phyloP scores from a whole-genome alignment of 1,140 invertebrate species.

The Hyles euphorbiae region DNA sequence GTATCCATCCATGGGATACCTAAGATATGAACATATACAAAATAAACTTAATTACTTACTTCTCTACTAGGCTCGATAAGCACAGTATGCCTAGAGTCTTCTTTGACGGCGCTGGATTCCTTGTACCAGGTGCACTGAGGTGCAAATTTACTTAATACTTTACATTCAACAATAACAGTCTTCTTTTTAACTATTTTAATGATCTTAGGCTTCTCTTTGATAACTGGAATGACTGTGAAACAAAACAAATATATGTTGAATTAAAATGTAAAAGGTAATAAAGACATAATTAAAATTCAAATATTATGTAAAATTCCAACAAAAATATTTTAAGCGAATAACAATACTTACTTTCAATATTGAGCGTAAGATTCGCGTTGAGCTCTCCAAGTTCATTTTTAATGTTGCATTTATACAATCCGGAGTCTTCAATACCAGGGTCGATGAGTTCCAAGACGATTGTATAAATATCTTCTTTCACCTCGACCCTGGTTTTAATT shows the following conservation, averaged over 20 bases:
- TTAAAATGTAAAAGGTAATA: neutral
- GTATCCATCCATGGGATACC: no score
- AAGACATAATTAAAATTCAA: no score
- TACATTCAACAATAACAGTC: slow-evolving; percentile 93
- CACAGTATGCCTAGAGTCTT: slow-evolving; percentile 84
- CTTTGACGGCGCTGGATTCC: slow-evolving; percentile 85
- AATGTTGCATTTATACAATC: slow-evolving; percentile 98
- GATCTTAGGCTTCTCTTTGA: slow-evolving; percentile 93
- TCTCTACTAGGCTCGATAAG: slow-evolving; percentile 87
- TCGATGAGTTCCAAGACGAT: slow-evolving; percentile 94
- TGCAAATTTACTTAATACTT: slow-evolving; percentile 90
- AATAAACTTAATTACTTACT: slow-evolving; percentile 61
- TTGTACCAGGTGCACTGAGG: slow-evolving; percentile 94
- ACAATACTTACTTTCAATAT: slow-evolving; percentile 93
- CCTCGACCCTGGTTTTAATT: slow-evolving; percentile 86
- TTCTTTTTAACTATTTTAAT: slow-evolving; percentile 93
- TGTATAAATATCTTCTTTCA: slow-evolving; percentile 90
- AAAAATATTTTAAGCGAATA: slow-evolving; percentile 5
- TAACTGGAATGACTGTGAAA: slow-evolving; percentile 91
- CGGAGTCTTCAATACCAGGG: slow-evolving; percentile 95
- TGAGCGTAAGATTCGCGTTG: slow-evolving; percentile 96
- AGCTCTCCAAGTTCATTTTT: slow-evolving; percentile 97
- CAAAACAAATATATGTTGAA: slow-evolving; percentile 18
- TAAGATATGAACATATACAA: no score
- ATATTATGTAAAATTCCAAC: no score